phyloP scores from a whole-genome alignment of 2,113 vertebrate species.

The Dasypus novemcinctus region DNA sequence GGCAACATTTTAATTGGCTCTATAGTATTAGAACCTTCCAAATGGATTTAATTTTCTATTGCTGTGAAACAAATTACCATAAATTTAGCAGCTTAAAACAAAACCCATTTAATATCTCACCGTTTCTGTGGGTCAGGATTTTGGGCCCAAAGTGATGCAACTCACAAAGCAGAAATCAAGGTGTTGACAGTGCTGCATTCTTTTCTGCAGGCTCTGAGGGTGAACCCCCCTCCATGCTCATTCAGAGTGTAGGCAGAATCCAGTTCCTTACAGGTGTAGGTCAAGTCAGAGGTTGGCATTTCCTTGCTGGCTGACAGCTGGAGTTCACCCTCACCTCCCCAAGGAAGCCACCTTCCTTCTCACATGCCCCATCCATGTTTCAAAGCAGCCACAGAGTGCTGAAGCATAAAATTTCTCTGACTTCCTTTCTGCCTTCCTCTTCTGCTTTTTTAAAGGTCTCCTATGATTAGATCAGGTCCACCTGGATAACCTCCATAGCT shows the following conservation, averaged over 20 bases:
- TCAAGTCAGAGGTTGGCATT: neutral
- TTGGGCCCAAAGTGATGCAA: neutral
- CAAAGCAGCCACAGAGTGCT: neutral
- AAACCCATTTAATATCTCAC: neutral
- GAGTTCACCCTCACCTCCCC: neutral
- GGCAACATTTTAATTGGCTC: neutral
- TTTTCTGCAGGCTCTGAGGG: neutral
- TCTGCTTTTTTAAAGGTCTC: neutral
- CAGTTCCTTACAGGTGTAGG: neutral
- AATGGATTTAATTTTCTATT: neutral
- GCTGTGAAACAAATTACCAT: neutral
- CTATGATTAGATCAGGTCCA: neutral
- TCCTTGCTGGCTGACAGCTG: neutral
- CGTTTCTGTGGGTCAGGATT: neutral
- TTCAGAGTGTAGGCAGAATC: neutral
- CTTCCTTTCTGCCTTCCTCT: neutral
- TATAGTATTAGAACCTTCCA: neutral
- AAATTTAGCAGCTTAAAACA: neutral
- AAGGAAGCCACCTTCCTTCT: neutral
- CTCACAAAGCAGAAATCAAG: neutral
- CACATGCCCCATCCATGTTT: rapidly evolving
- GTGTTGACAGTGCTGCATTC: neutral
- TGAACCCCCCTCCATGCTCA: neutral
- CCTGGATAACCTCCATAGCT: neutral
- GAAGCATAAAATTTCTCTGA: neutral